Conservation (phyloP, 2,797 vertebrate species). For the Acropternis orthonyx region DNA sequence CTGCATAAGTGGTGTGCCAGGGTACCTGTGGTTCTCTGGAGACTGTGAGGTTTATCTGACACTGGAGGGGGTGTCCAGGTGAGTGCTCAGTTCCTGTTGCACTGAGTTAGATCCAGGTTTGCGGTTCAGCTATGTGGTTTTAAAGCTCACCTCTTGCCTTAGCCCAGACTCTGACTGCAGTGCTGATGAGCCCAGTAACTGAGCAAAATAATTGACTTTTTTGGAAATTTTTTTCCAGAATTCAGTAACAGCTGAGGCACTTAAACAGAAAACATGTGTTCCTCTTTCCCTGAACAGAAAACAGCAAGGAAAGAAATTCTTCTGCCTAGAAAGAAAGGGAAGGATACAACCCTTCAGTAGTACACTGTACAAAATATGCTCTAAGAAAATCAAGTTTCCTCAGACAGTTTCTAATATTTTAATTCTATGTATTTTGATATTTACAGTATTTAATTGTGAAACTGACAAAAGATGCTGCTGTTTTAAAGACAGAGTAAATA, state of each 20-base stretch:
- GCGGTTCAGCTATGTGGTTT: not conserved
- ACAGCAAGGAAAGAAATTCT: not conserved
- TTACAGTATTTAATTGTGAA: not conserved
- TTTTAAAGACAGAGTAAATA: not conserved
- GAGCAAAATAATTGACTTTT: not conserved
- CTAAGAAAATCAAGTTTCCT: not conserved
- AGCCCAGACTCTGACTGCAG: not conserved
- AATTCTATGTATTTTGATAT: not conserved
- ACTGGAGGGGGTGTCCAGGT: accelerated
- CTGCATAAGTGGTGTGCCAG: not conserved
- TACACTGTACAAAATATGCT: not conserved
- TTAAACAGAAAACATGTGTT: not conserved
- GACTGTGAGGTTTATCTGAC: not conserved
- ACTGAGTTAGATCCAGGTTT: not conserved
- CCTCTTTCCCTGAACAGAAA: not conserved
- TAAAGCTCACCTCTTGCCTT: not conserved
- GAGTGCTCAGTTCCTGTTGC: not conserved
- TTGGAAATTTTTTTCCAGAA: not conserved
- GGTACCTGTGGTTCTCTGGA: not conserved
- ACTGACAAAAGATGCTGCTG: not conserved
- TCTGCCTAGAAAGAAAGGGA: not conserved
- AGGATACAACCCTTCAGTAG: not conserved
- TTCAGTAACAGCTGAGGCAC: not conserved
- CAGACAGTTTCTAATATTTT: not conserved
- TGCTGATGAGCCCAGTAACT: not conserved